Evolutionary conservation across 2,797 vertebrate species (phyloP).

Genomic region (Micropoecilia bifurca): DNA sequence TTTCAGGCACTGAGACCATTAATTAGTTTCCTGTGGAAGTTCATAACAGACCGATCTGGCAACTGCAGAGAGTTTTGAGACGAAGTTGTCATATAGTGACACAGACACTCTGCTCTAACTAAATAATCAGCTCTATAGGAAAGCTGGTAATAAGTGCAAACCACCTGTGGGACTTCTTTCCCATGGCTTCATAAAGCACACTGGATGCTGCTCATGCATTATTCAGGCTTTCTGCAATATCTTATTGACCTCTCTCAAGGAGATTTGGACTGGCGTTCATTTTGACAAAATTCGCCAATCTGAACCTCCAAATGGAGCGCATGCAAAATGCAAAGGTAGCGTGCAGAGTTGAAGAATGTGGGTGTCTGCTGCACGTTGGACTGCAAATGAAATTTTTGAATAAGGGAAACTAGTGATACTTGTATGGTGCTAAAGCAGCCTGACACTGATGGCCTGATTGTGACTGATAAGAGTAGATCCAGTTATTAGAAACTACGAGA

Average conservation of each 20-base stretch:
- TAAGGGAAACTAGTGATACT: constrained; percentile 36
- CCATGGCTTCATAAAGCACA: constrained; percentile 61
- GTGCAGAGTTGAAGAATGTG: constrained; percentile 47
- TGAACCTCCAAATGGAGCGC: constrained; percentile 59
- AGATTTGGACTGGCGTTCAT: constrained; percentile 69
- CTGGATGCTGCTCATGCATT: constrained; percentile 61
- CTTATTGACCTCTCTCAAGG: constrained; percentile 74
- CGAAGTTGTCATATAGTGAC: background rate
- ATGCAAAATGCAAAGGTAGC: constrained; percentile 58
- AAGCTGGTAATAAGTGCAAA: constrained; percentile 40
- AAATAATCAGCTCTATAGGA: constrained; percentile 46
- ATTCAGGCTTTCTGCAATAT: constrained; percentile 70
- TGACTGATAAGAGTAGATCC: constrained; percentile 21
- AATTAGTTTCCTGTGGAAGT: constrained; percentile 1
- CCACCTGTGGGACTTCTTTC: constrained; percentile 67
- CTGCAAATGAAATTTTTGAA: constrained; percentile 29
- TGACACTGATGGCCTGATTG: constrained; percentile 24
- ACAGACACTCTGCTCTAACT: constrained; percentile 23
- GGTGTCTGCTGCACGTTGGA: constrained; percentile 7
- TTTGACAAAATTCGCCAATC: constrained; percentile 71
- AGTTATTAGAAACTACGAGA: background rate
- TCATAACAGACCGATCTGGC: too few relatives aligned
- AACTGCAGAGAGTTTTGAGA: background rate
- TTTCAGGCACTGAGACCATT: background rate
- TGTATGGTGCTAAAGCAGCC: constrained; percentile 33